Evolutionary conservation across 2,113 vertebrate species (phyloP).

Genomic region (Struthidea cinerea): DNA sequence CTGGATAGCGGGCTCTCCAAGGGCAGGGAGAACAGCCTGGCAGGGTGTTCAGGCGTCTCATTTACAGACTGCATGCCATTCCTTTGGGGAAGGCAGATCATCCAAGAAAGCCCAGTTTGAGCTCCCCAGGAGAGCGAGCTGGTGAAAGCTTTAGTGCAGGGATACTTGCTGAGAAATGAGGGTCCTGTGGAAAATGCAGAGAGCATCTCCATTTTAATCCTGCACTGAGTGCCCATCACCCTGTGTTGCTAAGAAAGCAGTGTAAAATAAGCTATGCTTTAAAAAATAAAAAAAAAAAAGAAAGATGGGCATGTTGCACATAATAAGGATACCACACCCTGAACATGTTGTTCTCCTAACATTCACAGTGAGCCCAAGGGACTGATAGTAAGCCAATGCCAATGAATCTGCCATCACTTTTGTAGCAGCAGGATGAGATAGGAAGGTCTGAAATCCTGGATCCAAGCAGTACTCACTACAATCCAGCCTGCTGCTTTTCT

Average conservation of each 20-base stretch:
- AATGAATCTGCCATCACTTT: slow-evolving; percentile 13
- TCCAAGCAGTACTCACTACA: not conserved
- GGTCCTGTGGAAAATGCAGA: not conserved
- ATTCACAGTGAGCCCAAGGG: not conserved
- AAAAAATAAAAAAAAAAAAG: not conserved
- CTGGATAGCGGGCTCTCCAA: not conserved
- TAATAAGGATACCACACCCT: not conserved
- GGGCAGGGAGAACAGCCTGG: not conserved
- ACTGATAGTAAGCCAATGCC: not conserved
- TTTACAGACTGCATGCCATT: not conserved
- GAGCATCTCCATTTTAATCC: not conserved
- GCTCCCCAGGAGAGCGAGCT: not conserved
- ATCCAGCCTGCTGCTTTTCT: not conserved
- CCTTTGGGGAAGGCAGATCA: not conserved
- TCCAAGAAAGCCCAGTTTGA: not conserved
- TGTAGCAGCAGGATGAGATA: not conserved
- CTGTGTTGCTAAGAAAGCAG: not conserved
- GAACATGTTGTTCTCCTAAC: not conserved
- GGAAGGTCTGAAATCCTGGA: not conserved
- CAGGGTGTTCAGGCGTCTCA: not conserved
- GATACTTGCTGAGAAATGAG: not conserved
- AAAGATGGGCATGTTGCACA: not conserved
- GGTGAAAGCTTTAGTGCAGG: not conserved
- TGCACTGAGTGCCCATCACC: not conserved
- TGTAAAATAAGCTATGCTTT: not conserved